Conservation (phyloP, 64 coral and sea anemone genomes). For the Anthopleura sola region DNA sequence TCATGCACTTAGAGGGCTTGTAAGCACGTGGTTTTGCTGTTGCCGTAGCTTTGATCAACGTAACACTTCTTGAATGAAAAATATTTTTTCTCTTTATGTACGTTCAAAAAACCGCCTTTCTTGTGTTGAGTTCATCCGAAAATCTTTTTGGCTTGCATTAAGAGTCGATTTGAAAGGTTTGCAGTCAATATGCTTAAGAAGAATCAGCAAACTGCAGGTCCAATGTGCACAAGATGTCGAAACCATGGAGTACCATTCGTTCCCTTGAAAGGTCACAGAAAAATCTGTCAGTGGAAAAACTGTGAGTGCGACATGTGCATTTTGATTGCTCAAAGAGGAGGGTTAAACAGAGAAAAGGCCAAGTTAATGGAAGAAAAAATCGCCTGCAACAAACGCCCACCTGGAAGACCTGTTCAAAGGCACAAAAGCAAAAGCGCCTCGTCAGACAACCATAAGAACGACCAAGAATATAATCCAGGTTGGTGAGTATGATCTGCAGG, state of each 20-base stretch:
- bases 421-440: not conserved
- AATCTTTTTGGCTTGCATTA: not conserved
- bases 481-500: not conserved
- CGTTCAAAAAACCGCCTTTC: not conserved
- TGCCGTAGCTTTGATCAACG: not conserved
- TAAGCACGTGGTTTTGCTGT: not conserved
- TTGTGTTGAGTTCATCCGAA: not conserved
- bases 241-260: slow-evolving; percentile 14
- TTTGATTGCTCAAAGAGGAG: slow-evolving; percentile 27
- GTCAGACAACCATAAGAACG: not conserved
- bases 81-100: not conserved
- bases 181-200: not conserved
- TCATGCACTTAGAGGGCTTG: not conserved
- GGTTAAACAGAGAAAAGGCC: not conserved
- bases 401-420: too few relatives aligned
- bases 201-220: not conserved
- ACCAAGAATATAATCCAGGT: not conserved
- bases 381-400: not conserved
- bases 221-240: slow-evolving; percentile 10
- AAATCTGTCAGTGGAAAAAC: not conserved
- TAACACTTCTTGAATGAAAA: not conserved
- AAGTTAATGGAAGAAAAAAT: slow-evolving; percentile 11
- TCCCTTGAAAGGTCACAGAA: slow-evolving; percentile 23
- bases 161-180: too few relatives aligned
- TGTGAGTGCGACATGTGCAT: slow-evolving; percentile 18